Evolutionary conservation across 1,140 invertebrate genomes (phyloP).

Genomic region (Hylyphantes graminicola): DNA sequence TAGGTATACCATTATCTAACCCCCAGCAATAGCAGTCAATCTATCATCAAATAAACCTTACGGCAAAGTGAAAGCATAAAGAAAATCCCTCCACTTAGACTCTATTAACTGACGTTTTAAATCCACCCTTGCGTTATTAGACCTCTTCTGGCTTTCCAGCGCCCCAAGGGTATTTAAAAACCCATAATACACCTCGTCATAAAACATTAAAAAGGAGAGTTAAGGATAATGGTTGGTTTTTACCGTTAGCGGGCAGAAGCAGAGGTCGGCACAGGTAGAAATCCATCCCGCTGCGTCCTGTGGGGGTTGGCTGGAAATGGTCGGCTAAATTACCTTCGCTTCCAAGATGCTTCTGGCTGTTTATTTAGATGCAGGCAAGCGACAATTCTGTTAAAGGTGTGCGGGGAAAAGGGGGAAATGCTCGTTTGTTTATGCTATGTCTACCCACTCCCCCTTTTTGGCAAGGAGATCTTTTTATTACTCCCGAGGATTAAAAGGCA

Average conservation of each 20-base stretch:
- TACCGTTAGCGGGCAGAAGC: conserved; percentile 17
- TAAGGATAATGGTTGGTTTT: neutral
- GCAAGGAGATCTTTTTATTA: conserved; percentile 5
- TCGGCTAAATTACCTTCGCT: conserved; percentile 13
- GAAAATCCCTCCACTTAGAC: too few species aligned
- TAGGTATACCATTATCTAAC: too few species aligned
- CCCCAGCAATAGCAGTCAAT: too few species aligned
- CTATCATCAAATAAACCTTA: too few species aligned
- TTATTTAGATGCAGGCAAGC: conserved; percentile 10
- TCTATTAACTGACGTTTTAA: too few species aligned
- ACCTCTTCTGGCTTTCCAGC: too few species aligned
- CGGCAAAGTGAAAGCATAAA: too few species aligned
- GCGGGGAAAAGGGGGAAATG: neutral
- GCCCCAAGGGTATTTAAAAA: too few species aligned
- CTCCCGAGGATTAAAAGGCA: neutral
- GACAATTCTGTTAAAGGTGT: neutral
- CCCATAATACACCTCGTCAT: too few species aligned
- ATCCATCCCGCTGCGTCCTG: conserved; percentile 9
- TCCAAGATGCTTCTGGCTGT: neutral
- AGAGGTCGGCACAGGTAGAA: conserved; percentile 24
- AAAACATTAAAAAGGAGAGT: too few species aligned
- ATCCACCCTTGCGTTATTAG: too few species aligned
- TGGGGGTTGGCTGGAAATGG: conserved; percentile 9
- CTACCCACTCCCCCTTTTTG: conserved; percentile 17
- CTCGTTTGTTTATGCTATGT: neutral